Conservation (phyloP, 2,797 vertebrate genomes). For the Hydrolagus colliei region DNA sequence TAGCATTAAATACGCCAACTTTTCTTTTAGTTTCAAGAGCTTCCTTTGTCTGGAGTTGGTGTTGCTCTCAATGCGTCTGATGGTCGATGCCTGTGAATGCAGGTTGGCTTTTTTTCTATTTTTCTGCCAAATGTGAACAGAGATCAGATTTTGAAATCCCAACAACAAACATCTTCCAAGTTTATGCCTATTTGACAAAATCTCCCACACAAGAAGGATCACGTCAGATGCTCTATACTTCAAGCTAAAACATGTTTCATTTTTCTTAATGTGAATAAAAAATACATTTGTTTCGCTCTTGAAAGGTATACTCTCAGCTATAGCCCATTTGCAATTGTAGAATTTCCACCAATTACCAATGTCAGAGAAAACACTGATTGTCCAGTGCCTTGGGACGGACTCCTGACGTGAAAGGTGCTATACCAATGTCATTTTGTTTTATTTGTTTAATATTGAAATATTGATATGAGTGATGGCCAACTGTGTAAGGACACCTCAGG, state of each 20-base stretch:
- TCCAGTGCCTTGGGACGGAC: too few species aligned
- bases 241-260: background rate
- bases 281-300: background rate
- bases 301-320: background rate
- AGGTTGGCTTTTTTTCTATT: background rate
- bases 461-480: too few species aligned
- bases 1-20: background rate
- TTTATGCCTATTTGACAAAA: background rate
- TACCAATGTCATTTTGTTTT: too few species aligned
- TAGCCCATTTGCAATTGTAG: background rate
- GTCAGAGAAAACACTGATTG: too few species aligned
- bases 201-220: background rate
- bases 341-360: too few species aligned
- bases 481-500: too few species aligned
- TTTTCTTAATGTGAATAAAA: background rate
- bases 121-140: conserved; percentile 15
- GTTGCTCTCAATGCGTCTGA: background rate
- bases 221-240: background rate
- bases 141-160: background rate
- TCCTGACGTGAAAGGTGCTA: too few species aligned
- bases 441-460: too few species aligned
- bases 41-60: background rate
- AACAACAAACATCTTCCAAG: background rate
- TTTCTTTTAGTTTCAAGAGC: conserved; percentile 2
- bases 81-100: background rate